A percentile compares a stretch with the other conserved stretches of the same genome.
phyloP scores from a whole-genome alignment of 1,140 invertebrate species.

The Apis cerana region DNA sequence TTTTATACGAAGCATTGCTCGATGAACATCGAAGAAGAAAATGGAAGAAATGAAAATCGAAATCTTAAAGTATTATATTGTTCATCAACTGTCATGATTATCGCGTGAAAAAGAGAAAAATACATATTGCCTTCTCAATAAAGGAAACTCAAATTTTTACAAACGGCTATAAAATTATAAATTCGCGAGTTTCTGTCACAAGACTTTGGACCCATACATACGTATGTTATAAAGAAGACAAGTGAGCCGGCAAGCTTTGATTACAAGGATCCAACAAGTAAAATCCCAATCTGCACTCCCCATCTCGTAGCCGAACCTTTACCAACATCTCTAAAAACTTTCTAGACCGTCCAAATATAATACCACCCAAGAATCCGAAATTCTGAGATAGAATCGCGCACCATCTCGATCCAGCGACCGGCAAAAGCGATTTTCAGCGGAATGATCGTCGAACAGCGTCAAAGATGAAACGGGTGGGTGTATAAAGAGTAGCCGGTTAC shows the following conservation, averaged over 20 bases:
- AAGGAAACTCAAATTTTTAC: too few relatives aligned
- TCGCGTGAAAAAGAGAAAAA: too few relatives aligned
- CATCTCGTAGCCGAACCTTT: not conserved
- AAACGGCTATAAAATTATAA: too few relatives aligned
- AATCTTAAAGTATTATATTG: too few relatives aligned
- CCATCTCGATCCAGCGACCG: too few relatives aligned
- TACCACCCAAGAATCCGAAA: not conserved
- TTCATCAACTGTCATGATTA: too few relatives aligned
- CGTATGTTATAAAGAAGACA: too few relatives aligned
- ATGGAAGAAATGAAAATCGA: not conserved
- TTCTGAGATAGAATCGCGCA: not conserved
- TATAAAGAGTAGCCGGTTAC: not conserved
- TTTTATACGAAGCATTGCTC: slow-evolving; percentile 13
- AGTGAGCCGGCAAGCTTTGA: too few relatives aligned
- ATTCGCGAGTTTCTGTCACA: too few relatives aligned
- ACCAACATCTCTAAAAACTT: not conserved
- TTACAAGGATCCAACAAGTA: not conserved
- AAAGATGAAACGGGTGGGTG: slow-evolving; percentile 11
- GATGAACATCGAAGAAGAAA: not conserved
- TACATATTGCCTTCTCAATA: too few relatives aligned
- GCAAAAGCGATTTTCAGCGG: not conserved
- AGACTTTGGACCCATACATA: too few relatives aligned
- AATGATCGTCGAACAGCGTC: slow-evolving; percentile 1
- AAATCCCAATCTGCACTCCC: not conserved
- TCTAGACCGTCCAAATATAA: not conserved